Evolutionary conservation across 2,113 vertebrate genomes (phyloP), one percentile per base, ranked within the genome.

Genomic region (Micromys minutus): DNA sequence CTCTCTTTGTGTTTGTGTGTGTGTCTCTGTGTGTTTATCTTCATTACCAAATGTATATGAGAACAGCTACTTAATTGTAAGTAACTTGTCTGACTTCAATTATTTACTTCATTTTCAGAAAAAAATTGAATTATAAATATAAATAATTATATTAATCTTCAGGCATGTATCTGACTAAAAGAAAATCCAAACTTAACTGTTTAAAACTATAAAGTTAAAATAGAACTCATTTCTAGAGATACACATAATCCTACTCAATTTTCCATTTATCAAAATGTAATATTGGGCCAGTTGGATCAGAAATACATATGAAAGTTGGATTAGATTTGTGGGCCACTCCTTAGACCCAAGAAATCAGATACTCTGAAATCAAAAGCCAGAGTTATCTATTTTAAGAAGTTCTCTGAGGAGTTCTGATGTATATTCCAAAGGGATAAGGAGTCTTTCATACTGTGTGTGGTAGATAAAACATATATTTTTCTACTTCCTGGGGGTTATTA

Each of bases 141-240:
- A 91, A 84, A 90, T 2, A 50, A 42, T 61, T 47, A 12, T 79
- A 1, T 67, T 13, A 47, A 86, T 81, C 42, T 76, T 69, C 36
- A 86, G 52, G 4, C 4, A 74, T 10, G 24, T 16, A 0, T 79
- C 87, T 90, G 79, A 34, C 19, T 34, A 59, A 67, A 86, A 65
- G 22, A 61, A 39, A 0, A 55, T 24, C 57, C 12, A 39, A 42
- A 67, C 50, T 55, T 12, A 67, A 80, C 2, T 77, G 69, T 92
- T 79, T 90, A 10, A 71, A 95, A 90, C 22, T 85, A n/a, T 88
- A 39, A 39, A 85, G 45, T 42, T 19, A 69, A 86, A 89, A 63
- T 61, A 75, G 88, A 83, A 86, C 65, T 71, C 12, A 72, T 86
- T 57, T 55, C 50, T 61, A 42, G 1, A 50, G 2, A 74, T 36